phyloP scores from a whole-genome alignment of 1,140 invertebrate species.

The Drosophila athabasca region DNA sequence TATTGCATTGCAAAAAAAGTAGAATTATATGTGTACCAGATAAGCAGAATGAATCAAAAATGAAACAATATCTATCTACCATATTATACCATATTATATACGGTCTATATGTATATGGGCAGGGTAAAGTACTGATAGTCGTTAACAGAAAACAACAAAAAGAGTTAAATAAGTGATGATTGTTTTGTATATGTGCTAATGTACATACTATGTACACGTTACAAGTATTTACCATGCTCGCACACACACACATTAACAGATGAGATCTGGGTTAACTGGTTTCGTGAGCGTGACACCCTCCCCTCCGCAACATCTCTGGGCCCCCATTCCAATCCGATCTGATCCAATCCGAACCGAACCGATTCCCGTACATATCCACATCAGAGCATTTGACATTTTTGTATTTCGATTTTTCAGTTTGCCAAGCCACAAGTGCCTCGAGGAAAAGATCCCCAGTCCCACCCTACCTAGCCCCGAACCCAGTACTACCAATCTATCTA shows the following conservation, averaged over 20 bases:
- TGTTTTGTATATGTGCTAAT: constrained; percentile 7
- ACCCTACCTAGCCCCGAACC: background rate
- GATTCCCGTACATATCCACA: too few species aligned
- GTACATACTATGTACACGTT: too few species aligned
- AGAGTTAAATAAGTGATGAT: constrained; percentile 12
- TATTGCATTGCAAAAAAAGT: constrained; percentile 12
- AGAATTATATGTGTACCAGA: constrained; percentile 1
- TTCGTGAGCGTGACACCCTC: too few species aligned
- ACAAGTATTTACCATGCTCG: constrained; percentile 9
- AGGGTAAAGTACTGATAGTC: constrained; percentile 69
- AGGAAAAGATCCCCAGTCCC: constrained; percentile 15
- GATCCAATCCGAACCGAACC: too few species aligned
- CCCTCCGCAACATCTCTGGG: too few species aligned
- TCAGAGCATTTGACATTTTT: constrained; percentile 2
- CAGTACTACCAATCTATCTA: constrained; percentile 2
- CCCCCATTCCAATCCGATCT: background rate
- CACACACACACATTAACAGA: constrained; percentile 5
- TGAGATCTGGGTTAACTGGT: too few species aligned
- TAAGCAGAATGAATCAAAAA: constrained; percentile 16
- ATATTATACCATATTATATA: background rate
- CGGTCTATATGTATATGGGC: constrained; percentile 27
- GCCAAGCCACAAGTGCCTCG: constrained; percentile 58
- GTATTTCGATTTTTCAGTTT: constrained; percentile 30
- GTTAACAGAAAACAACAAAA: constrained; percentile 20
- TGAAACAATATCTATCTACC: constrained; percentile 16